A percentile compares a stretch with the other conserved stretches of the same genome.
These are phyloP conservation scores for Sympetrum striolatum DNA, from an alignment of 2,888 invertebrate species.

Conservation along the genomic window DNA sequence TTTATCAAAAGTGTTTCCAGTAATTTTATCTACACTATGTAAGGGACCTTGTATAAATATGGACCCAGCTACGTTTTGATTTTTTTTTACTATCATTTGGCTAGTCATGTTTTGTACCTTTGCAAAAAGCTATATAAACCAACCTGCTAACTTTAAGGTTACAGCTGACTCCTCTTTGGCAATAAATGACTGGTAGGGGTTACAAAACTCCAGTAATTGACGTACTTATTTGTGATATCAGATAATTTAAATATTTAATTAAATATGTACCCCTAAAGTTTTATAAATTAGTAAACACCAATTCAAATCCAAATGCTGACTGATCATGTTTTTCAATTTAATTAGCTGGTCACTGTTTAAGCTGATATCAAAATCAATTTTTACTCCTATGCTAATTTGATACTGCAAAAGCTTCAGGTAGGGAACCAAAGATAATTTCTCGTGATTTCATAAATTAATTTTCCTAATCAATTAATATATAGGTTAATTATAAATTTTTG, in stretches of 20 bases:
- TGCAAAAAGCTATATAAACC: constrained; percentile 47
- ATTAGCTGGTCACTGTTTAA: background rate
- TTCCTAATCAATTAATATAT: background rate
- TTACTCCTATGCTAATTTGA: constrained; percentile 14
- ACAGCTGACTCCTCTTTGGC: constrained; percentile 50
- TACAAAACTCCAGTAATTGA: constrained; percentile 44
- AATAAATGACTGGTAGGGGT: constrained; percentile 47
- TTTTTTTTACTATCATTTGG: constrained; percentile 49
- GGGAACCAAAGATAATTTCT: constrained; percentile 9
- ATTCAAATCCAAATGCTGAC: background rate
- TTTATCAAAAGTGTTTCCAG: constrained; percentile 51
- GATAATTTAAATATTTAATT: background rate
- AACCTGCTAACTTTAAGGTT: constrained; percentile 48
- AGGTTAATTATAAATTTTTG: background rate
- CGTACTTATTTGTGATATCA: constrained; percentile 45
- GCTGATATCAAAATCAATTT: constrained; percentile 11
- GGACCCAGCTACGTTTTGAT: constrained; percentile 49
- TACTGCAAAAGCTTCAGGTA: background rate
- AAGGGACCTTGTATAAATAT: constrained; percentile 46
- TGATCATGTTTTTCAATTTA: background rate
- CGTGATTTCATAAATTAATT: background rate
- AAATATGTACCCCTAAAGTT: background rate
- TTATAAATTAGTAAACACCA: background rate
- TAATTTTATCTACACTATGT: constrained; percentile 48
- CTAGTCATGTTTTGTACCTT: constrained; percentile 50